Base-by-base conservation (phyloP, 1,140 invertebrate species). In the Dryas iulia region DNA sequence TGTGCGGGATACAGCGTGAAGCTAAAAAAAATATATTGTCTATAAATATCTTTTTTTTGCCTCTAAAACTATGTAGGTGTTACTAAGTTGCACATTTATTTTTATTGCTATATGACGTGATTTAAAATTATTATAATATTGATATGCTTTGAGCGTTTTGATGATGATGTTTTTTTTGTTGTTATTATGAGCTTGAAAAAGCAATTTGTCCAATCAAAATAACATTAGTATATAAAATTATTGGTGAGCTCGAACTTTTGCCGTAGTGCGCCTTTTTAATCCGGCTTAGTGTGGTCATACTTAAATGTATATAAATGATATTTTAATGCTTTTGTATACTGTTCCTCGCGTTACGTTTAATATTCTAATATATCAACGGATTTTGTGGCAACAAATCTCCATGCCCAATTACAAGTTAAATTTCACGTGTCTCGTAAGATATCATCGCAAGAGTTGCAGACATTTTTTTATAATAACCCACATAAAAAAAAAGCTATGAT, bases 131-230 rank as follows among this genome's bases (percentile, higher is more conserved):
- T 28, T 25, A 26, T 23, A 66, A 12, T 25, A 57, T 30, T 21
- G 58, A 66, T 66, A 53, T 71, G 62, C 53, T 66, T 33, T 28
- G 64, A 70, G 62, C 68, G 57, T 30, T 57, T 63, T 21, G 54
- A 65, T 23, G 31, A 60, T 57, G 31, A 66, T 56, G 12, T 68
- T 71, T 53, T n/a, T 35, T 47, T 47, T 47, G 39, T 47, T 21
- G 4, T 8, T 31, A 61, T 68, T 62, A 47, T 78, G 78, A 73
- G 66, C 71, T 76, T 82, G 86, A 84, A 82, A 86, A 77, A 58
- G 59, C 84, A 89, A 85, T 85, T 83, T 72, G 74, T 69, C 78
- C 80, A 90, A 90, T 90, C 86, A 89, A 89, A 90, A 83, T 63
- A 67, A 74, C 84, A 90, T 90, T 90, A 90, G 88, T 71, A 30